Percentiles rank a stretch among this genome's conserved stretches.
Conservation (phyloP, 2,113 vertebrate species). For the Brachyistius frenatus region DNA sequence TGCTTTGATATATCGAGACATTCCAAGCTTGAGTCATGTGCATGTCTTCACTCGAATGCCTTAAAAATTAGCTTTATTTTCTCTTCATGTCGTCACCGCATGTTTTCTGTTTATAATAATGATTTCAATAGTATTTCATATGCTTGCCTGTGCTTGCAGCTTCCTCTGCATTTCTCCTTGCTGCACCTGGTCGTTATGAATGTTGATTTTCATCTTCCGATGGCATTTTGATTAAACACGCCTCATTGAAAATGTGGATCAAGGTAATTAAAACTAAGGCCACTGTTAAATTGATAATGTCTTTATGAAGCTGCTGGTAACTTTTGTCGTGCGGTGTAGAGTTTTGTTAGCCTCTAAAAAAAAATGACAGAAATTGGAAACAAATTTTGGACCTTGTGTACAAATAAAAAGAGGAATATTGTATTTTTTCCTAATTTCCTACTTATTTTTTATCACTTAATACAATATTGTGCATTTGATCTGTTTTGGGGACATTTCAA, state of each 20-base stretch:
- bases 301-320: slow-evolving; percentile 33
- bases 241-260: slow-evolving; percentile 38
- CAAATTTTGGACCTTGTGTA: slow-evolving; percentile 43
- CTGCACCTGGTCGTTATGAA: slow-evolving; percentile 32
- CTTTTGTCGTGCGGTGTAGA: slow-evolving; percentile 38
- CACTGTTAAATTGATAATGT: slow-evolving; percentile 20
- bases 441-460: not conserved
- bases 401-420: slow-evolving; percentile 41
- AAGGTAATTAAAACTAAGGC: not conserved
- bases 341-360: slow-evolving; percentile 32
- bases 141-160: slow-evolving; percentile 36
- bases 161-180: slow-evolving; percentile 36
- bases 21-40: slow-evolving; percentile 5
- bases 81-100: slow-evolving; percentile 20
- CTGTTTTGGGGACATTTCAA: not conserved
- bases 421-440: not conserved
- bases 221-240: slow-evolving; percentile 40
- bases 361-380: slow-evolving; percentile 41
- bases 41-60: slow-evolving; percentile 68
- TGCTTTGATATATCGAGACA: not conserved
- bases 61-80: slow-evolving; percentile 34
- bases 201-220: slow-evolving; percentile 8
- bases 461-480: not conserved
- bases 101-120: slow-evolving; percentile 34
- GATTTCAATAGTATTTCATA: slow-evolving; percentile 39